Evolutionary conservation across 2,888 invertebrate genomes (phyloP), one percentile per base, ranked within the genome.

Genomic region (Zygaena filipendulae): DNA sequence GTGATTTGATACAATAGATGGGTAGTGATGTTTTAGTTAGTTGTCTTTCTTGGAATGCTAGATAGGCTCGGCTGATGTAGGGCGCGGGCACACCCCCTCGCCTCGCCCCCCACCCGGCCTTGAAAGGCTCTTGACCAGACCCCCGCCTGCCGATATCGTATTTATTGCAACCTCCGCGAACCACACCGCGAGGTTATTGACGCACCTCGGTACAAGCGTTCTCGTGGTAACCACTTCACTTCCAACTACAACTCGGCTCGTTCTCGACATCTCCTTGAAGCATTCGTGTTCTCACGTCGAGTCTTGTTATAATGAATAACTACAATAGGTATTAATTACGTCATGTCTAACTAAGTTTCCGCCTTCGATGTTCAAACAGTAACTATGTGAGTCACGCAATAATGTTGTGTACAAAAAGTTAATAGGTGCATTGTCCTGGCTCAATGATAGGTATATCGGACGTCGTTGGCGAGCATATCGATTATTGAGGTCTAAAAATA

Each of bases 81-180:
- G 55, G 53, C 62, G 60, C 66, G 61, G 66, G 67, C 60, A 52
- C 49, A 49, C 66, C 60, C 75, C 74, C 74, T n/a, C 74, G 64
- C 72, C 66, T 70, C 71, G 62, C 70, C 66, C 71, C 62, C 70
- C 66, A 67, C 74, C 67, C 64, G 71, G 68, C 79, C 77, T 79
- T 77, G 79, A 79, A 77, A 79, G 77, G 77, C 75, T 75, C 77
- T 77, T 77, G 79, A 79, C 79, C 77, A 79, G 72, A 59, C 71
- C 75, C 70, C 55, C 57, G 59, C 53, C 61, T n/a, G 68, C 56
- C 69, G 69, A 62, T 71, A 68, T 67, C 66, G 72, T 75, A 75
- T 75, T 75, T 77, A 75, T 77, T 75, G 77, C 77, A 77, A 77
- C 64, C 72, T 75, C 77, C 66, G 66, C 63, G 71, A 74, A 74